These are phyloP conservation scores for Siniperca knerii DNA, from an alignment of 2,113 vertebrate genomes.

Conservation along the genomic window DNA sequence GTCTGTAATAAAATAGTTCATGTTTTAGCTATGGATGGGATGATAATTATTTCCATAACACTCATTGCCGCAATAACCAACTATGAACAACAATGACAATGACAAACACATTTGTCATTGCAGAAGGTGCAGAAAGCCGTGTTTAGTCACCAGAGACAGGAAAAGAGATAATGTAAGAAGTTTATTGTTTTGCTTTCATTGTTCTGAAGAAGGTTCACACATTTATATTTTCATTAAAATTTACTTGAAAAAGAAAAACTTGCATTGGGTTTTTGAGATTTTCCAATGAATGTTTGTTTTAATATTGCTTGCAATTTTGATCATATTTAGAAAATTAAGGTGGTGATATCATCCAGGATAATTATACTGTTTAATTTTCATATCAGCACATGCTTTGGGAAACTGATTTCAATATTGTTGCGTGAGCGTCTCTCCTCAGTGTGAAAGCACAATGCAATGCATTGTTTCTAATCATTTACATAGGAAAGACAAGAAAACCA, in stretches of 20 bases:
- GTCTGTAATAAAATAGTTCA: not conserved
- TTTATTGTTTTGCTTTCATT: constrained; percentile 6
- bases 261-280: not conserved
- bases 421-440: not conserved
- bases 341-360: not conserved
- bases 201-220: not conserved
- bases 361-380: not conserved
- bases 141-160: not conserved
- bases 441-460: not conserved
- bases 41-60: not conserved
- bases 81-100: not conserved
- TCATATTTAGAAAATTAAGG: too few relatives aligned
- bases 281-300: not conserved
- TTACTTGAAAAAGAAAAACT: not conserved
- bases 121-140: not conserved
- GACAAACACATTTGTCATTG: not conserved
- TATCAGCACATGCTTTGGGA: not conserved
- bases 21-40: not conserved
- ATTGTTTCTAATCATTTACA: constrained; percentile 8
- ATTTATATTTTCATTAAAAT: constrained; percentile 8
- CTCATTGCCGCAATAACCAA: not conserved
- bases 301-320: not conserved
- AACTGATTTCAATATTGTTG: not conserved
- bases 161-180: not conserved
- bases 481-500: constrained; percentile 53